phyloP scores from a whole-genome alignment of 2,888 invertebrate species.

The Spilarctia lutea region DNA sequence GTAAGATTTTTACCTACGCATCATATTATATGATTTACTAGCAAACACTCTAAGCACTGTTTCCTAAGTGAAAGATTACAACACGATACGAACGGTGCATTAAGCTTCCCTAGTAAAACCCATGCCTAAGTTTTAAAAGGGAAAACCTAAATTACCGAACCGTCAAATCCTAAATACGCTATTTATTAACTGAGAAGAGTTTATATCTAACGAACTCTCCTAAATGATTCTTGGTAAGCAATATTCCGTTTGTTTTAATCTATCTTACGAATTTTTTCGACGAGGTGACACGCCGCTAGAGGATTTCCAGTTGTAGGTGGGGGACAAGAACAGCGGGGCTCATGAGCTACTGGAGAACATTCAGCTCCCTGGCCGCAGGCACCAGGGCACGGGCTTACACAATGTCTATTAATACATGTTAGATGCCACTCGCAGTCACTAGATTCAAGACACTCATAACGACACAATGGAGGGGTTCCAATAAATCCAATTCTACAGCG shows the following conservation, averaged over 20 bases:
- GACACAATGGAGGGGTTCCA: slow-evolving; percentile 91
- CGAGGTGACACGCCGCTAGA: slow-evolving; percentile 88
- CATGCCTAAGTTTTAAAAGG: slow-evolving; percentile 86
- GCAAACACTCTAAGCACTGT: slow-evolving; percentile 70
- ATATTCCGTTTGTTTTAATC: slow-evolving; percentile 72
- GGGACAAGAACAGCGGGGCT: slow-evolving; percentile 90
- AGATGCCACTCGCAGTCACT: slow-evolving; percentile 90
- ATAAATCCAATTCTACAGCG: slow-evolving; percentile 89
- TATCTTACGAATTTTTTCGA: slow-evolving; percentile 82
- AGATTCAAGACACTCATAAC: slow-evolving; percentile 90
- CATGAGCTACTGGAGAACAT: slow-evolving; percentile 90
- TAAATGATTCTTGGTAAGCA: slow-evolving; percentile 56
- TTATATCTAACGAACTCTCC: slow-evolving; percentile 7
- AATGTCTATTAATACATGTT: slow-evolving; percentile 90
- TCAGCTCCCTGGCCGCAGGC: slow-evolving; percentile 91
- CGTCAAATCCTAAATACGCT: slow-evolving; percentile 41
- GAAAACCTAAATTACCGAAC: slow-evolving; percentile 71
- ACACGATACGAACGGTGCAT: slow-evolving; percentile 57
- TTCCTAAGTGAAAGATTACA: slow-evolving; percentile 49
- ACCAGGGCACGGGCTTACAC: slow-evolving; percentile 91
- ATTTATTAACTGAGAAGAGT: neutral
- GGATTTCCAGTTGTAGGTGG: slow-evolving; percentile 91
- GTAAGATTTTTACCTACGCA: slow-evolving; percentile 26
- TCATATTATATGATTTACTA: slow-evolving; percentile 33
- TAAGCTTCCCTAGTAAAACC: slow-evolving; percentile 82